Percentiles rank a stretch among this genome's conserved stretches.
These are phyloP conservation scores for Intellagama lesueurii DNA, from an alignment of 2,797 vertebrate genomes.

Conservation along the genomic window DNA sequence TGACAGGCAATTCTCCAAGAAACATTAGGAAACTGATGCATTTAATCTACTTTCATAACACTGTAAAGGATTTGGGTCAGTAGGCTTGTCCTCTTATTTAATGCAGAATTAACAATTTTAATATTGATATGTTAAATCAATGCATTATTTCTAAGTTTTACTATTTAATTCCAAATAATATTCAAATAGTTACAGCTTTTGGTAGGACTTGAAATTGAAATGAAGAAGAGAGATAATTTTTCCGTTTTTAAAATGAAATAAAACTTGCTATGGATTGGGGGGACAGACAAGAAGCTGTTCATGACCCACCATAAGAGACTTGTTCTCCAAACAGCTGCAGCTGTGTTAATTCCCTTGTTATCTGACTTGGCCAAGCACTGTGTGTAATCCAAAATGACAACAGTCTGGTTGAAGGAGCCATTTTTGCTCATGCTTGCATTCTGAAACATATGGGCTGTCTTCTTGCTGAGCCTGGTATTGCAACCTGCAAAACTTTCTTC, in stretches of 20 bases:
- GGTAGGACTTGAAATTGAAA: constrained; percentile 22
- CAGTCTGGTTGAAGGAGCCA: constrained; percentile 50
- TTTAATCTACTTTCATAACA: no score
- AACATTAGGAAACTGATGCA: no score
- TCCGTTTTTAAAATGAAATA: neutral
- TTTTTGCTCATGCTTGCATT: constrained; percentile 23
- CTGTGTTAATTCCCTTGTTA: constrained; percentile 41
- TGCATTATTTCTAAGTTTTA: no score
- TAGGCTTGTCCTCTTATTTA: no score
- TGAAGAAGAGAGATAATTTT: neutral
- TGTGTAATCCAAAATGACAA: constrained; percentile 48
- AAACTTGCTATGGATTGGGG: neutral
- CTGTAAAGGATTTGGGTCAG: no score
- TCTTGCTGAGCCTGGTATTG: constrained; percentile 34
- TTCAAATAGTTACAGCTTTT: neutral
- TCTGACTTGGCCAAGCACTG: constrained; percentile 30
- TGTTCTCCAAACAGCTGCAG: constrained; percentile 43
- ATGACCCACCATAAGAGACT: neutral
- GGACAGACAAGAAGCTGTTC: constrained; percentile 22
- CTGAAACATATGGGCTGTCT: constrained; percentile 15
- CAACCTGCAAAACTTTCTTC: constrained; percentile 25
- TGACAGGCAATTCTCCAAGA: no score
- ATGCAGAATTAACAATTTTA: no score
- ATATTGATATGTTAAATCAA: no score
- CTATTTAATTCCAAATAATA: neutral